phyloP scores from a whole-genome alignment of 2,113 vertebrate genomes.

The Lota lota region DNA sequence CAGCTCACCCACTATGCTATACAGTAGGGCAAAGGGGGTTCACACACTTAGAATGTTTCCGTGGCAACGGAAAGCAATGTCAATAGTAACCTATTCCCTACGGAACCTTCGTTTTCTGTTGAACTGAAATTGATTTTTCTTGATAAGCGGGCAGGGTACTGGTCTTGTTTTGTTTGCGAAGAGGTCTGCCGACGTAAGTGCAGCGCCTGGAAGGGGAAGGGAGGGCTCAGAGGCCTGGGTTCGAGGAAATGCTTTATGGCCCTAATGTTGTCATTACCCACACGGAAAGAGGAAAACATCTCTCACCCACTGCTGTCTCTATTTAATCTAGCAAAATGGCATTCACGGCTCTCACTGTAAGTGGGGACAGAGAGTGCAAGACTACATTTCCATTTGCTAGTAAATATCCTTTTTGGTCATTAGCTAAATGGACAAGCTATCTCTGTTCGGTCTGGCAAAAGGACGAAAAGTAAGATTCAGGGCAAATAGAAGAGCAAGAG shows the following conservation, averaged over 20 bases:
- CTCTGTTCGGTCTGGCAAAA: not conserved
- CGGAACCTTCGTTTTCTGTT: conserved; percentile 30
- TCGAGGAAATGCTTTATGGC: conserved; percentile 38
- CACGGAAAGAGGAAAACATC: conserved; percentile 19
- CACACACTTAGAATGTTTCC: conserved; percentile 53
- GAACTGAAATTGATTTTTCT: conserved; percentile 46
- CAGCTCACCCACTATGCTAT: not conserved
- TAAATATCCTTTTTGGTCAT: conserved; percentile 41
- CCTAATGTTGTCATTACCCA: conserved; percentile 28
- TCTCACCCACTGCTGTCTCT: conserved; percentile 20
- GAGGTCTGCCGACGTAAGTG: conserved; percentile 44
- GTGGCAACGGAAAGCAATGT: conserved; percentile 64
- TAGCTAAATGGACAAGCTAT: conserved; percentile 33
- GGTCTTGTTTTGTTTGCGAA: conserved; percentile 36
- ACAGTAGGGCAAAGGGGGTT: not conserved
- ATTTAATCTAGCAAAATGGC: conserved; percentile 42
- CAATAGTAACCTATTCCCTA: conserved; percentile 30
- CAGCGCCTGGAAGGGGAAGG: not conserved
- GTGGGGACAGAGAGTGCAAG: conserved; percentile 19
- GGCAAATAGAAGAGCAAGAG: not conserved
- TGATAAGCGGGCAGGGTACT: conserved; percentile 12
- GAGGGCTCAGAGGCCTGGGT: not conserved
- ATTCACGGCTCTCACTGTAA: conserved; percentile 20
- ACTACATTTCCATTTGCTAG: conserved; percentile 28
- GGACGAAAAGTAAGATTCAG: not conserved